Conservation (phyloP, 2,888 invertebrate species). For the Lepidocyrtoides sp. region DNA sequence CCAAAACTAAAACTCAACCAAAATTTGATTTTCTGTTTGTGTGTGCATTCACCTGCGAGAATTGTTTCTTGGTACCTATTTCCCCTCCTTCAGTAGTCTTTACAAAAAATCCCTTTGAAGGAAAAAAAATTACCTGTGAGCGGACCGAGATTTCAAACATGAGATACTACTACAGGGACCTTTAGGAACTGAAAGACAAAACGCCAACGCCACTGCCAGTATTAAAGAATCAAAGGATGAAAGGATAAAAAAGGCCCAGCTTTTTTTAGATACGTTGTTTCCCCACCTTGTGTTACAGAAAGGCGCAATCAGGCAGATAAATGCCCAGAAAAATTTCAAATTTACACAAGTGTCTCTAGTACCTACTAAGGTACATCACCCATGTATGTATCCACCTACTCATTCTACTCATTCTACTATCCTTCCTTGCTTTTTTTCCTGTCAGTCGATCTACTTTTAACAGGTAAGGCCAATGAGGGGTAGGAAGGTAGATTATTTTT, state of each 20-base stretch:
- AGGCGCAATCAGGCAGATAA: constrained; percentile 37
- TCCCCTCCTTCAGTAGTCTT: constrained; percentile 3
- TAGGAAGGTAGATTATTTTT: neutral
- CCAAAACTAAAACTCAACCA: constrained; percentile 35
- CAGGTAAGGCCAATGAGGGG: neutral
- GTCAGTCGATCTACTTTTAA: constrained; percentile 28
- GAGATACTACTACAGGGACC: constrained; percentile 1
- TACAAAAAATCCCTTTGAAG: neutral
- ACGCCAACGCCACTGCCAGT: constrained; percentile 35
- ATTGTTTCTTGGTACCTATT: constrained; percentile 22
- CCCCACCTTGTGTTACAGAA: neutral
- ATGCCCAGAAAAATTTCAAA: neutral
- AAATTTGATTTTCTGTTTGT: constrained; percentile 23
- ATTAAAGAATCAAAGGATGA: neutral
- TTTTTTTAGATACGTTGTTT: constrained; percentile 46
- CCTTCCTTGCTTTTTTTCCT: neutral
- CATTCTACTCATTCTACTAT: neutral
- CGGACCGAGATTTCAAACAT: constrained; percentile 22
- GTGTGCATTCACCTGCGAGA: constrained; percentile 59
- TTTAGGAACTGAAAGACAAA: neutral
- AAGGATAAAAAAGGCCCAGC: neutral
- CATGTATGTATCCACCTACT: neutral
- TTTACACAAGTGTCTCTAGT: neutral
- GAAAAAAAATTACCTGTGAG: neutral
- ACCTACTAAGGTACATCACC: too few relatives aligned